A percentile compares a stretch with the other conserved stretches of the same genome.
Evolutionary conservation across 2,797 vertebrate species (phyloP).

Genomic region (Peromyscus nudipes): DNA sequence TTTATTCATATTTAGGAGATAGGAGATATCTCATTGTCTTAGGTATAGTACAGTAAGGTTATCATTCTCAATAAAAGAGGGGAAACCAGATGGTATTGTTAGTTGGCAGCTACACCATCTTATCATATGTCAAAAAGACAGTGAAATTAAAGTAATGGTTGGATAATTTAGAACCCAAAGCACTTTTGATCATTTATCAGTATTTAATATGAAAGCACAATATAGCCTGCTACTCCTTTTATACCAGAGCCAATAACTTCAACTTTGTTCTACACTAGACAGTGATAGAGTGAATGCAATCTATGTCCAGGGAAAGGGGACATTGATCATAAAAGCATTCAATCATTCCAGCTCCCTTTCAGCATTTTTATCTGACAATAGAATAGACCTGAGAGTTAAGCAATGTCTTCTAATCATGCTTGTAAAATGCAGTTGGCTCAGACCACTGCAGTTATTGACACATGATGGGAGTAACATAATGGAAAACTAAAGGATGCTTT

Average conservation of each 20-base stretch:
- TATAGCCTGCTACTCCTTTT: conserved; percentile 46
- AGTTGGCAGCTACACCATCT: conserved; percentile 31
- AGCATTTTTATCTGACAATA: conserved; percentile 77
- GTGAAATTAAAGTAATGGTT: conserved; percentile 70
- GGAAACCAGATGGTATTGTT: background rate
- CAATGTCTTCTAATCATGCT: conserved; percentile 67
- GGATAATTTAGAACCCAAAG: conserved; percentile 70
- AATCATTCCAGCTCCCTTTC: conserved; percentile 68
- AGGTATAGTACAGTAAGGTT: conserved; percentile 11
- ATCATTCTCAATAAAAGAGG: conserved; percentile 42
- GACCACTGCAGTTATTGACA: conserved; percentile 72
- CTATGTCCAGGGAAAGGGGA: conserved; percentile 64
- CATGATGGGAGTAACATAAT: conserved; percentile 41
- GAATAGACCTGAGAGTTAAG: conserved; percentile 65
- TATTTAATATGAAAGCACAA: conserved; percentile 74
- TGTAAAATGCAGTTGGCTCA: conserved; percentile 67
- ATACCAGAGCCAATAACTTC: conserved; percentile 70
- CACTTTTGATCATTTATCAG: conserved; percentile 73
- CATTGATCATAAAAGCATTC: conserved; percentile 79
- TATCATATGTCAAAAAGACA: conserved; percentile 56
- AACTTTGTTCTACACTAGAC: conserved; percentile 60
- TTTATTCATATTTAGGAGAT: conserved; percentile 70
- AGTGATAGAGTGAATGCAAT: conserved; percentile 76
- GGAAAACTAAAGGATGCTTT: conserved; percentile 55
- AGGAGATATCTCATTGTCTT: conserved; percentile 57